Conservation (phyloP, 2,888 invertebrate species). For the Aphidius colemani region DNA sequence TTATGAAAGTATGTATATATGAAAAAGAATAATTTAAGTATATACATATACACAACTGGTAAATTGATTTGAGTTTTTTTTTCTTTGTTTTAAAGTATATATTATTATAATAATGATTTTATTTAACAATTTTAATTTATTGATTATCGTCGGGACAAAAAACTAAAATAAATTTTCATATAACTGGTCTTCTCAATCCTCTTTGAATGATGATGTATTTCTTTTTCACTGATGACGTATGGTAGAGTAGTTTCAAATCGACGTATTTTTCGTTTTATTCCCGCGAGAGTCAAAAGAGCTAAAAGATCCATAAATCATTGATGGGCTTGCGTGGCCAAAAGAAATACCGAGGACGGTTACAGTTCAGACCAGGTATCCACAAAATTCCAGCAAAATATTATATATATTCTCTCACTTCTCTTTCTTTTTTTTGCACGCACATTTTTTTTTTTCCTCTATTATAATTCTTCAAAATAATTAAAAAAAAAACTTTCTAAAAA, state of each 20-base stretch:
- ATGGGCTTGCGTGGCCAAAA: constrained; percentile 24
- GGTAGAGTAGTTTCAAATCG: constrained; percentile 22
- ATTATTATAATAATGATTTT: background rate
- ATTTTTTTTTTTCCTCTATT: constrained; percentile 1
- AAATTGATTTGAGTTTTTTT: background rate
- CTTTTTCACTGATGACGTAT: constrained; percentile 28
- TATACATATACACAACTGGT: background rate
- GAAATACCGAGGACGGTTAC: constrained; percentile 7
- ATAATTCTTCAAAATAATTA: constrained; percentile 27
- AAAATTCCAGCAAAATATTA: too few relatives aligned
- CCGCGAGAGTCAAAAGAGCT: constrained; percentile 14
- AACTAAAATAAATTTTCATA: constrained; percentile 21
- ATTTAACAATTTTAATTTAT: background rate
- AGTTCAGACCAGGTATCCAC: background rate
- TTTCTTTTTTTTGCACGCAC: constrained; percentile 12
- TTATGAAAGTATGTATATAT: background rate
- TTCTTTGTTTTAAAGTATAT: background rate
- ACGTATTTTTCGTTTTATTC: constrained; percentile 25
- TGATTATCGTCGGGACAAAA: background rate
- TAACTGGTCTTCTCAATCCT: constrained; percentile 15
- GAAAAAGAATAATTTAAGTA: too few relatives aligned
- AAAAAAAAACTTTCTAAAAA: constrained; percentile 16
- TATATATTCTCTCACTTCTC: constrained; percentile 12
- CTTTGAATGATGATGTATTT: constrained; percentile 29
- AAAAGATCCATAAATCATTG: constrained; percentile 28